A percentile compares a stretch with the other conserved stretches of the same genome.
Evolutionary conservation across 2,113 vertebrate genomes (phyloP).

Genomic region (cat (Felis catus)): F.catus_Fca126_mat1.0 CM031412.1:172263001-172263500

Average conservation of each 20-base stretch:
- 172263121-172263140: constrained; percentile 59
- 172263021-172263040: background rate
- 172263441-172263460: rapidly evolving
- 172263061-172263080: background rate
- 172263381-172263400: background rate
- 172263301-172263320: background rate
- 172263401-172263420: background rate
- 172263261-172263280: background rate
- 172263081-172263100: constrained; percentile 48
- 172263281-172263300: background rate
- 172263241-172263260: background rate
- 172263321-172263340: background rate
- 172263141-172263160: constrained; percentile 66
- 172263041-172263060: background rate
- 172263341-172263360: background rate
- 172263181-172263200: constrained; percentile 61
- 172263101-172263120: constrained; percentile 50
- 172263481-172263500: background rate
- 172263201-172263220: constrained; percentile 51
- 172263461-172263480: background rate
- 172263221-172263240: background rate
- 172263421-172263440: background rate
- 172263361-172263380: background rate
- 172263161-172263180: constrained; percentile 48
- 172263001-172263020: background rate